These are phyloP conservation scores for Parnassius smintheus DNA, from an alignment of 2,888 invertebrate species.

Conservation along the genomic window DNA sequence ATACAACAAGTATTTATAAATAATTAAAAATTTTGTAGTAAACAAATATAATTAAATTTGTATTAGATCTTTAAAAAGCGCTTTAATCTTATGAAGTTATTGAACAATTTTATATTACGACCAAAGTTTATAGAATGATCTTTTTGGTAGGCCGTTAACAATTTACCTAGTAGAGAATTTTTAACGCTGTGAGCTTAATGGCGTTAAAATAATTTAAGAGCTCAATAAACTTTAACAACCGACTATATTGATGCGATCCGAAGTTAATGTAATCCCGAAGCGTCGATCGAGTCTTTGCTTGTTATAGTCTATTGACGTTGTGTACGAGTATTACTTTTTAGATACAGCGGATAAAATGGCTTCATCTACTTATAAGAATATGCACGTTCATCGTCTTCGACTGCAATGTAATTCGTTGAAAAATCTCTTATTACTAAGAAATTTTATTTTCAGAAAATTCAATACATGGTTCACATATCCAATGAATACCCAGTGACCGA, in stretches of 20 bases:
- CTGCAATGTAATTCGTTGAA: too few relatives aligned
- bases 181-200: slow-evolving; percentile 66
- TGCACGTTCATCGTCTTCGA: too few relatives aligned
- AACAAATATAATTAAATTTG: background rate
- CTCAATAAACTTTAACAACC: slow-evolving; percentile 69
- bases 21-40: background rate
- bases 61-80: too few relatives aligned
- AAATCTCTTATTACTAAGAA: background rate
- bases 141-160: slow-evolving; percentile 28
- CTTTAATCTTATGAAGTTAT: slow-evolving; percentile 43
- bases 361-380: background rate
- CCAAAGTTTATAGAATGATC: slow-evolving; percentile 43
- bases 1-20: too few relatives aligned
- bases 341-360: background rate
- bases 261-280: slow-evolving; percentile 62
- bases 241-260: slow-evolving; percentile 59
- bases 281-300: slow-evolving; percentile 46
- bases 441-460: slow-evolving; percentile 15
- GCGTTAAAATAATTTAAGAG: slow-evolving; percentile 70
- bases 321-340: slow-evolving; percentile 19
- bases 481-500: slow-evolving; percentile 10
- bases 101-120: slow-evolving; percentile 54
- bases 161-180: slow-evolving; percentile 63
- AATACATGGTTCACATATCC: slow-evolving; percentile 15
- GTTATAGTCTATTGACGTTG: slow-evolving; percentile 23